Conservation (phyloP, 2,797 vertebrate genomes). For the Chloroceryle amazona region DNA sequence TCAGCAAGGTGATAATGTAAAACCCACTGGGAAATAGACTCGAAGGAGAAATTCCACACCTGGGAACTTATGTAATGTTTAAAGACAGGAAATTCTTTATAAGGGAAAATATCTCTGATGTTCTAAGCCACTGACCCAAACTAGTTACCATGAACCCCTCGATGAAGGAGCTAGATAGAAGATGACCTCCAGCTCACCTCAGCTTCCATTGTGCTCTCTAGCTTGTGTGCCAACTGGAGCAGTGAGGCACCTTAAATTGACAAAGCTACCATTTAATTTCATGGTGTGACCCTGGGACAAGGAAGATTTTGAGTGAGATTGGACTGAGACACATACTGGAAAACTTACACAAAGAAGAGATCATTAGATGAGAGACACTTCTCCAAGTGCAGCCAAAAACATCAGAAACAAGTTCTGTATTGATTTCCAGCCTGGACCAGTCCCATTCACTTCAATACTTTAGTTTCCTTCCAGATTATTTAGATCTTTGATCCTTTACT, state of each 20-base stretch:
- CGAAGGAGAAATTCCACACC: slow-evolving; percentile 23
- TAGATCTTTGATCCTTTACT: background rate
- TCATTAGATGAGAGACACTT: background rate
- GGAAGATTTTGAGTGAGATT: background rate
- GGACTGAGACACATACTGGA: background rate
- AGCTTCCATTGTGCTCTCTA: background rate
- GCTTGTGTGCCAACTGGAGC: background rate
- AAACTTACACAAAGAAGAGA: background rate
- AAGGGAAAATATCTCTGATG: background rate
- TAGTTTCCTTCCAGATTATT: background rate
- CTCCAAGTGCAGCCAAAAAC: background rate
- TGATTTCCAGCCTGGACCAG: background rate
- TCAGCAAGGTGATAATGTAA: slow-evolving; percentile 30
- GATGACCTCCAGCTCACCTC: slow-evolving; percentile 23
- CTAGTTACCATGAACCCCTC: background rate
- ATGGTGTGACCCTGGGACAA: background rate
- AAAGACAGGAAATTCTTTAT: slow-evolving; percentile 12
- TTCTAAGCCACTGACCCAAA: background rate
- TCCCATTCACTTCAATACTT: background rate
- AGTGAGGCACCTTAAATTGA: background rate
- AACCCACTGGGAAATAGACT: background rate
- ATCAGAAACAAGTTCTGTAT: background rate
- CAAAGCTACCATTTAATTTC: background rate
- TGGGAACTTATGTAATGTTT: slow-evolving; percentile 19
- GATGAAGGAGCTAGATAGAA: background rate